These are phyloP conservation scores for Neomonachus schauinslandi DNA, from an alignment of 2,113 vertebrate genomes.

Conservation along the genomic window DNA sequence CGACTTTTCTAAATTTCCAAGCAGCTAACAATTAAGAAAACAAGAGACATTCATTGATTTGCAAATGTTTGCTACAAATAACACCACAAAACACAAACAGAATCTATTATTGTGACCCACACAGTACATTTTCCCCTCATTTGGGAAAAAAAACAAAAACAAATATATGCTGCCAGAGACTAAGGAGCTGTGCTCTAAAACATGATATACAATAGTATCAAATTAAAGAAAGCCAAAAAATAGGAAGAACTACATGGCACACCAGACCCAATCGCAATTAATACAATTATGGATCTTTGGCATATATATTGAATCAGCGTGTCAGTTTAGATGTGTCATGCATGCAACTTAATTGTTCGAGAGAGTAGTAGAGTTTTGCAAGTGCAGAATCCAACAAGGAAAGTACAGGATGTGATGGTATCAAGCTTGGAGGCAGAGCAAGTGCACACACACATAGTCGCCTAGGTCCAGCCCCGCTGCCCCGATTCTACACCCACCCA, in stretches of 20 bases:
- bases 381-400: constrained; percentile 43
- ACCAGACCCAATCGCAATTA: not conserved
- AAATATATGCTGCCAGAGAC: constrained; percentile 32
- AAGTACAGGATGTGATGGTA: not conserved
- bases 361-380: not conserved
- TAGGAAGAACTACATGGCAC: not conserved
- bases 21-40: constrained; percentile 91
- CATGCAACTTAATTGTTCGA: not conserved
- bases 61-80: constrained; percentile 78
- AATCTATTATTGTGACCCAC: constrained; percentile 66
- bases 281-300: not conserved
- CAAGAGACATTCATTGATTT: constrained; percentile 88
- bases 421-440: not conserved
- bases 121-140: constrained; percentile 64
- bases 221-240: not conserved
- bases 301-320: not conserved
- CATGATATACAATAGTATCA: not conserved
- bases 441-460: not conserved
- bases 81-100: constrained; percentile 80
- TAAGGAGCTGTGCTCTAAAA: not conserved
- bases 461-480: not conserved
- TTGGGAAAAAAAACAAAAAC: not conserved
- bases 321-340: not conserved
- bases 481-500: not conserved
- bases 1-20: constrained; percentile 89